Percentiles rank a stretch among this genome's conserved stretches.
Conservation (phyloP, 2,888 invertebrate genomes). For the Onthophagus sagittarius region DNA sequence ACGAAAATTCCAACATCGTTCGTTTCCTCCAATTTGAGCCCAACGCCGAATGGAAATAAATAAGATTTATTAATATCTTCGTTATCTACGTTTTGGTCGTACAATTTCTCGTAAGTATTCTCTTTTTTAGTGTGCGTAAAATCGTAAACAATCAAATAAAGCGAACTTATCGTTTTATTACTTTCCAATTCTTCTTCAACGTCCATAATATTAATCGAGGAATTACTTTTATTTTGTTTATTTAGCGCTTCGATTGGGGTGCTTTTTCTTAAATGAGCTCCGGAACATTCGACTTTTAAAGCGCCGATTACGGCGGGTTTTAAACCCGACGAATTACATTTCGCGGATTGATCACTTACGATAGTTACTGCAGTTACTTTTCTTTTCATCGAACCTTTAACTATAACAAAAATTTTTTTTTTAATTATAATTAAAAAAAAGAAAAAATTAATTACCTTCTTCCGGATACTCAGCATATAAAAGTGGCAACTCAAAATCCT, state of each 20-base stretch:
- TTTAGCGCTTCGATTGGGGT: constrained; percentile 69
- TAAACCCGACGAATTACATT: constrained; percentile 34
- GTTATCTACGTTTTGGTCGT: constrained; percentile 14
- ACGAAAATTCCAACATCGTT: constrained; percentile 20
- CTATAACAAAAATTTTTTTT: constrained; percentile 40
- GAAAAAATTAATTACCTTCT: no score
- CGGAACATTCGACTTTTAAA: constrained; percentile 43
- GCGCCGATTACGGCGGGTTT: constrained; percentile 54
- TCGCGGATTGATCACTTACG: constrained; percentile 31
- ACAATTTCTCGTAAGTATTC: constrained; percentile 21
- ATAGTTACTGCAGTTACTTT: constrained; percentile 43
- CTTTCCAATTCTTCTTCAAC: constrained; percentile 34
- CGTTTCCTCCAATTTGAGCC: constrained; percentile 10
- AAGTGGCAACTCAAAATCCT: constrained; percentile 44
- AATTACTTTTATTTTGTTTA: constrained; percentile 65
- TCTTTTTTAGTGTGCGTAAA: constrained; percentile 59
- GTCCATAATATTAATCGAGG: constrained; percentile 42
- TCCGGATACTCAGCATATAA: constrained; percentile 39
- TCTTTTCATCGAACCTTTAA: constrained; percentile 42
- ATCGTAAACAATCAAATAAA: constrained; percentile 66
- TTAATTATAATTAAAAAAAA: no score
- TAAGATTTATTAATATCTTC: constrained; percentile 25
- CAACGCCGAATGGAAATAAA: constrained; percentile 17
- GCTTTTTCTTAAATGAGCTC: constrained; percentile 26
- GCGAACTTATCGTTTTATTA: constrained; percentile 35